phyloP scores from a whole-genome alignment of 2,888 invertebrate genomes.

The Helleia helle region DNA sequence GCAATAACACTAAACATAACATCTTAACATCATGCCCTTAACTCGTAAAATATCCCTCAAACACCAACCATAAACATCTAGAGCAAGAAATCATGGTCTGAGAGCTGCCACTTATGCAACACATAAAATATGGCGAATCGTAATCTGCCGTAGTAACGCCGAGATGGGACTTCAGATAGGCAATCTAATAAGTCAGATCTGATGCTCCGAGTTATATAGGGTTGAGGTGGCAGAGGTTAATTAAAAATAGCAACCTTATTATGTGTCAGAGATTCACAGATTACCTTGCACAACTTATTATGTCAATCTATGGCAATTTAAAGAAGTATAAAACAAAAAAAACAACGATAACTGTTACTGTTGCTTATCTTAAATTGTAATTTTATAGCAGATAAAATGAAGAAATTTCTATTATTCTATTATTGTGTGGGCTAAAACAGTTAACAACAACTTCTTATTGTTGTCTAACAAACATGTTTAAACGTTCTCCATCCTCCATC shows the following conservation, averaged over 20 bases:
- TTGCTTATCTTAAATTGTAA: too few species aligned
- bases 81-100: conserved; percentile 46
- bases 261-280: not conserved
- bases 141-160: conserved; percentile 40
- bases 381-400: too few species aligned
- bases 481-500: too few species aligned
- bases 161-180: conserved; percentile 63
- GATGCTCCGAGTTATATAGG: conserved; percentile 58
- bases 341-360: too few species aligned
- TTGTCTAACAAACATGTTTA: too few species aligned
- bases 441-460: too few species aligned
- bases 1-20: too few species aligned
- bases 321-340: too few species aligned
- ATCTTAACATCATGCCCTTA: conserved; percentile 28
- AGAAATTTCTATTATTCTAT: too few species aligned
- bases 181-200: conserved; percentile 73
- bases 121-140: conserved; percentile 64
- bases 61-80: conserved; percentile 36
- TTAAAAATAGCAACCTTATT: conserved; percentile 70
- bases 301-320: too few species aligned
- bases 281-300: too few species aligned
- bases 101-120: conserved; percentile 56
- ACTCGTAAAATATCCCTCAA: conserved; percentile 38
- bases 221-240: conserved; percentile 68
- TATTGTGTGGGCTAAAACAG: too few species aligned